A percentile compares a stretch with the other conserved stretches of the same genome.
phyloP scores from a whole-genome alignment of 1,140 invertebrate species.

The Meteorus sp. region DNA sequence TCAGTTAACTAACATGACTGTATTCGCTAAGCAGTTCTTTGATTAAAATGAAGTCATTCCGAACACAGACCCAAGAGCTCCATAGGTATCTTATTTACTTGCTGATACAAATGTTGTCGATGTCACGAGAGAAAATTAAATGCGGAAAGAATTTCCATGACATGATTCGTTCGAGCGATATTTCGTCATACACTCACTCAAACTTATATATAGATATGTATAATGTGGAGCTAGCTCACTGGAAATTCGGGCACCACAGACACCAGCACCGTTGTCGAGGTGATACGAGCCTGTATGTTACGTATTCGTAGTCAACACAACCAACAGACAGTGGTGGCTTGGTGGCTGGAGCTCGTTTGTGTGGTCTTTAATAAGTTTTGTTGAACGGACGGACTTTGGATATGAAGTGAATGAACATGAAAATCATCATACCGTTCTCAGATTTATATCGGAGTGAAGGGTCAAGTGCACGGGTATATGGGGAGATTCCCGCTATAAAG shows the following conservation, averaged over 20 bases:
- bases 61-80: too few species aligned
- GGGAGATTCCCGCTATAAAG: not conserved
- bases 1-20: too few species aligned
- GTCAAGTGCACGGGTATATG: not conserved
- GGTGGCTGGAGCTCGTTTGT: not conserved
- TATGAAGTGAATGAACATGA: not conserved
- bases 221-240: not conserved
- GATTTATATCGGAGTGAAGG: not conserved
- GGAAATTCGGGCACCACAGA: not conserved
- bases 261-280: slow-evolving; percentile 7
- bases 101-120: too few species aligned
- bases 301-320: slow-evolving; percentile 36
- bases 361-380: not conserved
- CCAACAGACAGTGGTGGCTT: slow-evolving; percentile 16
- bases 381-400: not conserved
- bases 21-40: too few species aligned
- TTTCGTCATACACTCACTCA: too few species aligned
- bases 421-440: not conserved
- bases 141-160: too few species aligned
- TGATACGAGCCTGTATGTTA: slow-evolving; percentile 31
- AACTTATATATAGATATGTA: too few species aligned
- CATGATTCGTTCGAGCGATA: too few species aligned
- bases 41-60: too few species aligned
- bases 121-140: too few species aligned
- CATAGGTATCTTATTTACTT: too few species aligned